Base-by-base conservation (phyloP, 1,140 invertebrate species). In the Hyles euphorbiae region DNA sequence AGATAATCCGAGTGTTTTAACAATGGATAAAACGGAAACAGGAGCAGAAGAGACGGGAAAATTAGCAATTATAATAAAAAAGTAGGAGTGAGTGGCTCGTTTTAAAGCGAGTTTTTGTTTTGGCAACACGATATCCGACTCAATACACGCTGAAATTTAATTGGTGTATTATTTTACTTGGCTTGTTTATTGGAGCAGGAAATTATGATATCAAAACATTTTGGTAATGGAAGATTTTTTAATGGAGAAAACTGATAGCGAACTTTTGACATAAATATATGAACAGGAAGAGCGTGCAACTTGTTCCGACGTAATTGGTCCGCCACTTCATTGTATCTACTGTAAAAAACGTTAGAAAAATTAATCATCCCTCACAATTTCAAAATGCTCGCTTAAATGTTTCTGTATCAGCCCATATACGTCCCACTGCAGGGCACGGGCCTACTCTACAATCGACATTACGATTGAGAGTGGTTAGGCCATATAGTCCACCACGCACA, bases 1-100 rank as follows among this genome's bases (percentile, higher is more conserved):
- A 61, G 73, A 81, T 84, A 82, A 82, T 82, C 74, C 78, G 74
- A 78, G 56, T 67, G 74, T 82, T 84, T 83, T 74, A 74, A 81
- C 80, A 85, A 85, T 77, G 70, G 69, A 56, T 65, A 65, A 64
- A 58, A 61, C 68, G 72, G 65, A 77, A 78, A 63, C 67, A 64
- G 71, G 70, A 68, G 68, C 66, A 66, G 53, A 52, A 68, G 74
- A 68, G 65, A 66, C 59, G 71, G 71, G 54, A 85, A 53, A 85
- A 85, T 85, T 83, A 85, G 82, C 82, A 82, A 83, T 85, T 72
- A 70, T 73, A 73, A 72, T 72, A 77, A 68, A 43, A 8, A 33
- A 51, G 7, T 8, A 34, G n/a, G 45, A 51, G 5, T 34, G 71
- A 70, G 71, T 61, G 75, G 54, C 67, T 72, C 64, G 73, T 74